Evolutionary conservation across 2,113 vertebrate genomes (phyloP).

Genomic region (Amblyornis subalaris): DNA sequence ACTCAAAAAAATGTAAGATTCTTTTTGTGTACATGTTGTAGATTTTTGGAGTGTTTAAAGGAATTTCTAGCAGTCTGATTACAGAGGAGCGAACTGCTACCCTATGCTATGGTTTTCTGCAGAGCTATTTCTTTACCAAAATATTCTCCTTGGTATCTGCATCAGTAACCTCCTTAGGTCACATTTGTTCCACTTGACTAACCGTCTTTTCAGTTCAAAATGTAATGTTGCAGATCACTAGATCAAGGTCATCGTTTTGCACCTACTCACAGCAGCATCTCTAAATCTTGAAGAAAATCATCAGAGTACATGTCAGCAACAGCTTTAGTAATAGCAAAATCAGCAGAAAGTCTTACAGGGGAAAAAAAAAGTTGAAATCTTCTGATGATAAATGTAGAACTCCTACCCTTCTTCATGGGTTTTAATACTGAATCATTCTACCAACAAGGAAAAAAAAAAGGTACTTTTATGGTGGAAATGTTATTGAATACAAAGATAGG

Average conservation of each 20-base stretch:
- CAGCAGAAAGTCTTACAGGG: neutral
- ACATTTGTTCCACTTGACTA: conserved; percentile 33
- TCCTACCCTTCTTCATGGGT: neutral
- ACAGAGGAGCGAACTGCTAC: neutral
- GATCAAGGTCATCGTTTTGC: conserved; percentile 48
- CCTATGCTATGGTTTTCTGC: neutral
- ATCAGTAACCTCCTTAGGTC: conserved; percentile 45
- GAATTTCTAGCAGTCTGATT: neutral
- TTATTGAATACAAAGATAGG: neutral
- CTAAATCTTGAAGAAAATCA: conserved; percentile 21
- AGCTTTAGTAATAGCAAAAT: conserved; percentile 15
- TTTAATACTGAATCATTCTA: neutral
- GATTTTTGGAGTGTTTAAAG: neutral
- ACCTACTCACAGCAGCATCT: conserved; percentile 30
- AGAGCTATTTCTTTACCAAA: neutral
- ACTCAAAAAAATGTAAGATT: neutral
- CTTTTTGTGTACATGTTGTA: neutral
- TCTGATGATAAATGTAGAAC: neutral
- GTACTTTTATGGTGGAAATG: neutral
- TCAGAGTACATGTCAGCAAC: neutral
- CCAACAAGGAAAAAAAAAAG: neutral
- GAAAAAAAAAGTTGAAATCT: neutral
- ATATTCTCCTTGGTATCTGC: neutral
- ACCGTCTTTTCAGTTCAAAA: conserved; percentile 32
- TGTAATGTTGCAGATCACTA: conserved; percentile 31